These are phyloP conservation scores for Martes flavigula DNA, from an alignment of 2,797 vertebrate species.

Conservation along the genomic window DNA sequence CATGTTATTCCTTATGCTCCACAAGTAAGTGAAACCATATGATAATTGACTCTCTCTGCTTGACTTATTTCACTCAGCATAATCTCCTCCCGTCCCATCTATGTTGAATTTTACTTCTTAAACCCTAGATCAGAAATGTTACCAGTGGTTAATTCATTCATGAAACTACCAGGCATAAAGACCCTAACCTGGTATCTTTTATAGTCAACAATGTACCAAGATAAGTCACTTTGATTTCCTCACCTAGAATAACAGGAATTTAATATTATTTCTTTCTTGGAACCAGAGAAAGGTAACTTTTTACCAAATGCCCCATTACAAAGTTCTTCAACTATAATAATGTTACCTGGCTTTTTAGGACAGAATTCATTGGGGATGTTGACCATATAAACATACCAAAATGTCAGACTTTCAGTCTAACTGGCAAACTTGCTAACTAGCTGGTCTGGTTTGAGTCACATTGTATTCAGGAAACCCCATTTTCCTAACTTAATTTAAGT, in stretches of 20 bases:
- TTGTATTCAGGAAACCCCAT: not conserved
- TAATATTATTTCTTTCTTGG: not conserved
- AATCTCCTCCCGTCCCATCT: too few species aligned
- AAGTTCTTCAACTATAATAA: constrained; percentile 9
- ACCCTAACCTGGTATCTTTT: not conserved
- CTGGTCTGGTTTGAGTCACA: not conserved
- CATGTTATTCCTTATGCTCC: too few species aligned
- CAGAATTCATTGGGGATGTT: not conserved
- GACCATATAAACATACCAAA: not conserved
- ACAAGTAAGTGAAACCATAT: too few species aligned
- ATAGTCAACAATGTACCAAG: not conserved
- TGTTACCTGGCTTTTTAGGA: not conserved
- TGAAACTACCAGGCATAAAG: not conserved
- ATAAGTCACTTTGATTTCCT: not conserved
- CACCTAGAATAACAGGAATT: not conserved
- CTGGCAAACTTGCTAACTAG: not conserved
- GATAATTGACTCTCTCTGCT: too few species aligned
- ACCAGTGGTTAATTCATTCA: not conserved
- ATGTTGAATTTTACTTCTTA: constrained; percentile 13
- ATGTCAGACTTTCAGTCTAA: not conserved
- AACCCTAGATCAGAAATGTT: not conserved
- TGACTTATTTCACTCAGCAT: too few species aligned
- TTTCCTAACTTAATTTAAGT: constrained; percentile 59
- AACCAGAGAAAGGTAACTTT: not conserved
- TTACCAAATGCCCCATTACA: not conserved